Base-by-base conservation (phyloP, 2,888 invertebrate genomes). In the Tetranychus truncatus region DNA sequence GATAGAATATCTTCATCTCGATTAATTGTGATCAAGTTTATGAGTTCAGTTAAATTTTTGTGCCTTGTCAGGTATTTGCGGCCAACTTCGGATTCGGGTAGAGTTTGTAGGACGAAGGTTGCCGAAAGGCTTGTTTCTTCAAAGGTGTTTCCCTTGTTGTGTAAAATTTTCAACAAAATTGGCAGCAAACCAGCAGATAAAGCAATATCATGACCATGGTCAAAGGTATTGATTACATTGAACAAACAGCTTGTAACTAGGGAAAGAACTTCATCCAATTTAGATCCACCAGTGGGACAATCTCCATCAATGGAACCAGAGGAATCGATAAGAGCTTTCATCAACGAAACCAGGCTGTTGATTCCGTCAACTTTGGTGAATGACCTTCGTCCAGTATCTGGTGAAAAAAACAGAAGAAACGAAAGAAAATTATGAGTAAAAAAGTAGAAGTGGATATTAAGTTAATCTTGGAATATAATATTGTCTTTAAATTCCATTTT, bases 191-290 rank as follows among this genome's bases (percentile, higher is more conserved):
- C 69, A 24, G 20, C n/a, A 11, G 11, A 1, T 5, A 69, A 4
- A 6, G 69, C 69, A 69, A 69, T 69, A 24, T 69, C 69, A 24
- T 69, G 69, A 7, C 69, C 69, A 69, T 69, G 34, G 11, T 69
- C 69, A 24, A 24, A 69, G 8, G 21, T 24, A 69, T 69, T 69
- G 24, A 69, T 21, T 24, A 69, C 69, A 20, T 69, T 69, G 20
- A 69, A 69, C 20, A 69, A 21, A 69, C 69, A 69, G 15, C 11
- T 15, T 15, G 55, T 55, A 15, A 55, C 55, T 15, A 55, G 55
- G 55, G 55, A 55, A 55, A 55, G 55, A 15, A 55, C 15, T 55
- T 55, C 55, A 55, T 55, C 55, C 9, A 55, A 9, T 55, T 55
- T 55, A 3, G 55, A 55, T 55, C 11, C 15, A 15, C 55, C 55